Base-by-base conservation (phyloP, 1,140 invertebrate species). In the Pseudomyrmex dendroicus region DNA sequence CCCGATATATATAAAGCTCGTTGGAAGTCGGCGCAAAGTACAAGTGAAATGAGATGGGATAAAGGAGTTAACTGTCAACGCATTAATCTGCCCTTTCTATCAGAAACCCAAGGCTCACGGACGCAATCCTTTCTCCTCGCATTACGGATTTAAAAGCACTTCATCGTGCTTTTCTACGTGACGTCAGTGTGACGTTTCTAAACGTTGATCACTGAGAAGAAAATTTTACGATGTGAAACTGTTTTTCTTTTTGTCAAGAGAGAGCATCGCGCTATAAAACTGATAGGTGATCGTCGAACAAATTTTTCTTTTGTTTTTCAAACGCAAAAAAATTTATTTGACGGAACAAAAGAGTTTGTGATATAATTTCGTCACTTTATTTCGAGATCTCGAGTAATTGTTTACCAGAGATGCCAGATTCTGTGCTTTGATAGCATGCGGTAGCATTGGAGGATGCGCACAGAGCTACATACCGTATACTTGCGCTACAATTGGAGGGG, bases 21-120 rank as follows among this genome's bases (percentile, higher is more conserved):
- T 20, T 76, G 15, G 4, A 62, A 22, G 12, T 73, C 4, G 12
- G 15, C 12, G 46, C 66, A 20, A 76, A 63, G 10, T 74, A 63
- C 46, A 74, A 76, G 64, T 76, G 62, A 76, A 12, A 35, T 35
- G 62, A 76, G 66, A 66, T 76, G 73, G 25, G 62, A 66, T 66
- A 20, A 54, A 76, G 9, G 20, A 76, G 62, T 76, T 66, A 66
- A 76, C 25, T 52, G 61, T 76, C 73, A 44, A 20, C 73, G n/a
- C 25, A 67, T 86, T 83, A 76, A 86, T 86, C 70, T 86, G 70
- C 46, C 64, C 73, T 86, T 86, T 86, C 77, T 85, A 86, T 86
- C 85, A 83, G 35, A 86, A 86, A 57, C 9, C 56, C 84, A 82
- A 86, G 84, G 70, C 63, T 83, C 52, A n/a, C 10, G 62, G 13